Evolutionary conservation across 2,797 vertebrate genomes (phyloP).

Genomic region (Borostomias antarcticus): DNA sequence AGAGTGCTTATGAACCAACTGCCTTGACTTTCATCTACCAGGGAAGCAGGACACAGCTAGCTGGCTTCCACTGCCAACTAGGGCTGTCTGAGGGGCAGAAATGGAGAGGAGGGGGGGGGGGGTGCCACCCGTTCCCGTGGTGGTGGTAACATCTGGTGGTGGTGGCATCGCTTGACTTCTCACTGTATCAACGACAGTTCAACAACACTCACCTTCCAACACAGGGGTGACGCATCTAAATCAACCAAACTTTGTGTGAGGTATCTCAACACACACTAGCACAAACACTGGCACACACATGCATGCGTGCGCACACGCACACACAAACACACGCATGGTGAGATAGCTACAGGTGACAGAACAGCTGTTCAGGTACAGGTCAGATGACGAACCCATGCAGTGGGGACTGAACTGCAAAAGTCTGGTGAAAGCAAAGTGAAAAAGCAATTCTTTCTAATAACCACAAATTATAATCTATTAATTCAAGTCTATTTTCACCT

Average conservation of each 20-base stretch:
- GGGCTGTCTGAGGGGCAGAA: background rate
- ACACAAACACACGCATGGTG: constrained; percentile 11
- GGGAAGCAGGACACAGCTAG: background rate
- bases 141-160: too few relatives aligned
- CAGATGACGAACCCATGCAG: too few relatives aligned
- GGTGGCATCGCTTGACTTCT: background rate
- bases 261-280: too few relatives aligned
- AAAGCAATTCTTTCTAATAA: too few relatives aligned
- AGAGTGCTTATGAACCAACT: background rate
- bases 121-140: background rate
- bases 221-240: too few relatives aligned
- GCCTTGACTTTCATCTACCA: background rate
- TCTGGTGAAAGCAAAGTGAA: too few relatives aligned
- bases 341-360: background rate
- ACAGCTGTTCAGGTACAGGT: background rate
- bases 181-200: constrained; percentile 31
- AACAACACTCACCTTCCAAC: background rate
- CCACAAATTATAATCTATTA: too few relatives aligned
- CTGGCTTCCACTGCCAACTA: background rate
- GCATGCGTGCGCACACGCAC: too few relatives aligned
- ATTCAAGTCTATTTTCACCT: too few relatives aligned
- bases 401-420: too few relatives aligned
- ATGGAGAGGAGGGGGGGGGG: background rate
- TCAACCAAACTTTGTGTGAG: too few relatives aligned
- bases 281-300: too few relatives aligned